Evolutionary conservation across 1,140 invertebrate genomes (phyloP).

Genomic region (Andrena cerasifolii): DNA sequence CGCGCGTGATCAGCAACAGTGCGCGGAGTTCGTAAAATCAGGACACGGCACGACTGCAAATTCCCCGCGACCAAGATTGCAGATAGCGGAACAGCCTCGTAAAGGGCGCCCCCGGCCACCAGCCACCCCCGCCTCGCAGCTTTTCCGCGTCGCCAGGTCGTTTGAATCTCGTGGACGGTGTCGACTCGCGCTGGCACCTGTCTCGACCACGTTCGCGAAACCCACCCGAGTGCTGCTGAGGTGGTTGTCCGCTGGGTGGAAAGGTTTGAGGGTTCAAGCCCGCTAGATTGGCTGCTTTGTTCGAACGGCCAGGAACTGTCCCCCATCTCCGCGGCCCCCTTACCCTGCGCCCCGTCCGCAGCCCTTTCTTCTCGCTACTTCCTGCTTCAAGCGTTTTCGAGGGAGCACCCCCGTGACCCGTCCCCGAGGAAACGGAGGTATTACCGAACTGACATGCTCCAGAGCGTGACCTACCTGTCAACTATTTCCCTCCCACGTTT

Average conservation of each 20-base stretch:
- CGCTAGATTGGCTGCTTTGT: conserved; percentile 37
- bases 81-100: neutral
- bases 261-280: conserved; percentile 5
- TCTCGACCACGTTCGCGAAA: conserved; percentile 23
- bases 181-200: neutral
- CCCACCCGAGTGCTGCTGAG: conserved; percentile 1
- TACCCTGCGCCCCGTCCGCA: neutral
- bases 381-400: neutral
- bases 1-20: neutral
- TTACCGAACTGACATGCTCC: conserved; percentile 23
- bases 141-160: neutral
- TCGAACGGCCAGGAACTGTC: conserved; percentile 34
- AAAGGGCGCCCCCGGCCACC: neutral
- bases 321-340: neutral
- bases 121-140: no score
- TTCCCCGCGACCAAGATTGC: neutral
- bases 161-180: neutral
- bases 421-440: neutral
- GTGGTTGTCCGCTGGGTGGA: neutral
- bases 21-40: neutral
- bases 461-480: conserved; percentile 47
- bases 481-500: neutral
- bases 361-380: neutral
- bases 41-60: neutral
- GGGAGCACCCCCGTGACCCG: neutral